Percentiles rank a stretch among this genome's conserved stretches.
phyloP scores from a whole-genome alignment of 2,113 vertebrate genomes.

The Petaurus breviceps region DNA sequence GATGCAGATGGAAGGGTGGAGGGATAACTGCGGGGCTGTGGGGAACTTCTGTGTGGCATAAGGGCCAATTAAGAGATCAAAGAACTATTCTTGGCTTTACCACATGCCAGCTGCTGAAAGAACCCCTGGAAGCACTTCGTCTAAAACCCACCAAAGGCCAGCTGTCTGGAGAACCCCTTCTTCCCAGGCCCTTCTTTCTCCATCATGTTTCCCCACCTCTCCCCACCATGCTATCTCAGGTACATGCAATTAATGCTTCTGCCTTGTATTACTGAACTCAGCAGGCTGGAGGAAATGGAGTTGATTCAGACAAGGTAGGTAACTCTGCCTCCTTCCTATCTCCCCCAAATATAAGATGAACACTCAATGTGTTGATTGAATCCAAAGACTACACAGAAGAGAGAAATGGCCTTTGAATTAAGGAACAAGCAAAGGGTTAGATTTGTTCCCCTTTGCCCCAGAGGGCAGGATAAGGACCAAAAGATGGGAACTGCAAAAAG shows the following conservation, averaged over 20 bases:
- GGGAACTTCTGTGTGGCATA: background rate
- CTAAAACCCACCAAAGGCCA: background rate
- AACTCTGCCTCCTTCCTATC: background rate
- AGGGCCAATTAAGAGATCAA: background rate
- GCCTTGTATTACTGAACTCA: background rate
- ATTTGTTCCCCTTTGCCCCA: background rate
- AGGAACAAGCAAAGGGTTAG: background rate
- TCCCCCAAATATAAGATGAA: background rate
- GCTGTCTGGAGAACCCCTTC: background rate
- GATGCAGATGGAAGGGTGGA: background rate
- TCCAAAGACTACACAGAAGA: background rate
- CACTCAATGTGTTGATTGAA: background rate
- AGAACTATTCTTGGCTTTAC: background rate
- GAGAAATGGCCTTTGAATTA: background rate
- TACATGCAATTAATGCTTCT: background rate
- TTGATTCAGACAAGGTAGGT: background rate
- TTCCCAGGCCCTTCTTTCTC: background rate
- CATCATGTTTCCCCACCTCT: background rate
- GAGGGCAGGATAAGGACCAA: background rate
- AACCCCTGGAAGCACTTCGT: background rate
- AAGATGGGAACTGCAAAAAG: background rate
- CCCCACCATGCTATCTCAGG: background rate
- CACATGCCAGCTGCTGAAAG: background rate
- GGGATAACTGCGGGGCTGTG: background rate
- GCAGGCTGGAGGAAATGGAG: background rate